Evolutionary conservation across 2,797 vertebrate genomes (phyloP).

Genomic region (Rachycentron canadum): DNA sequence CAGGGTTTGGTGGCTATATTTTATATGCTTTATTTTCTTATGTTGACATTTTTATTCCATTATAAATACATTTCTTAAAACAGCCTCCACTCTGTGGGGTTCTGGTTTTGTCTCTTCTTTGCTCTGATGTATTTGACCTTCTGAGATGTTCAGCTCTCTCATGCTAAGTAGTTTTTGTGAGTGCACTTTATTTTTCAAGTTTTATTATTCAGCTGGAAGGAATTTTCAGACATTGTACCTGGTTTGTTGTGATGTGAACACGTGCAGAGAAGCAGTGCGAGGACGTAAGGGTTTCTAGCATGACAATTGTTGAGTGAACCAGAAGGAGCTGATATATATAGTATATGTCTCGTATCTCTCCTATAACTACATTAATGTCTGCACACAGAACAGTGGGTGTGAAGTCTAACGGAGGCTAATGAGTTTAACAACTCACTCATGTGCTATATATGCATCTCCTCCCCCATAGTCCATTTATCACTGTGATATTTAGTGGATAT

Average conservation of each 20-base stretch:
- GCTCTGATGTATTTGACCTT: slow-evolving; percentile 62
- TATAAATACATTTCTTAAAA: slow-evolving; percentile 76
- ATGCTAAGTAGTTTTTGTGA: slow-evolving; percentile 49
- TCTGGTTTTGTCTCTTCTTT: slow-evolving; percentile 56
- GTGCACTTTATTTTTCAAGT: slow-evolving; percentile 35
- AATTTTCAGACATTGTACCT: slow-evolving; percentile 37
- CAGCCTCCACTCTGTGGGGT: slow-evolving; percentile 40
- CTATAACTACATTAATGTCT: slow-evolving; percentile 48
- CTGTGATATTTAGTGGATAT: slow-evolving; percentile 51
- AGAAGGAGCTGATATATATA: slow-evolving; percentile 43
- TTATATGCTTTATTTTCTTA: slow-evolving; percentile 77
- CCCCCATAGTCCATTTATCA: slow-evolving; percentile 60
- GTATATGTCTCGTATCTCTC: slow-evolving; percentile 51
- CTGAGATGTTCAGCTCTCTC: slow-evolving; percentile 45
- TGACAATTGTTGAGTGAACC: slow-evolving; percentile 39
- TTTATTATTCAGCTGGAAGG: slow-evolving; percentile 45
- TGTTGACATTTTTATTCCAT: slow-evolving; percentile 78
- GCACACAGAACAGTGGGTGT: slow-evolving; percentile 55
- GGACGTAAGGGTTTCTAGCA: slow-evolving; percentile 36
- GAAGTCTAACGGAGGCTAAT: slow-evolving; percentile 62
- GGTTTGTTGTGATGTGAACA: slow-evolving; percentile 45
- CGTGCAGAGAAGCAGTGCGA: slow-evolving; percentile 24
- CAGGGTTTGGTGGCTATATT: slow-evolving; percentile 72
- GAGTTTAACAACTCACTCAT: slow-evolving; percentile 70
- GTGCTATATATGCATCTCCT: slow-evolving; percentile 44